These are phyloP conservation scores for Germaria angustata DNA, from an alignment of 2,888 invertebrate genomes.

Conservation along the genomic window DNA sequence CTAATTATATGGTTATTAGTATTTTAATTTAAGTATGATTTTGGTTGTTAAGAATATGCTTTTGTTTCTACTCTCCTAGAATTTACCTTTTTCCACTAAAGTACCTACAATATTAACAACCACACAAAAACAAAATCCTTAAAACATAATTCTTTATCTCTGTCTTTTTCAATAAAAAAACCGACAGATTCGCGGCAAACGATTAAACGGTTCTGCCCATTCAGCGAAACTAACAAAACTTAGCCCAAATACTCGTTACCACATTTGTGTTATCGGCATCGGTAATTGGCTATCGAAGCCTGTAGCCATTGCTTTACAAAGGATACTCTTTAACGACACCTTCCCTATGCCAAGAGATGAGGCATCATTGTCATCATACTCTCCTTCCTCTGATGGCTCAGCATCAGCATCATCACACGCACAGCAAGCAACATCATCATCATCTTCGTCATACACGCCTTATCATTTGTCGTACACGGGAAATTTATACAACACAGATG, in stretches of 20 bases:
- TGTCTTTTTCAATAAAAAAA: not conserved
- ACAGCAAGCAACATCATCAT: constrained; percentile 35
- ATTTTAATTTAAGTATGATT: too few species aligned
- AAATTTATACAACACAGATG: constrained; percentile 58
- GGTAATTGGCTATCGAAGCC: constrained; percentile 85
- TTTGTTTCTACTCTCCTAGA: too few species aligned
- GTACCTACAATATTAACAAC: too few species aligned
- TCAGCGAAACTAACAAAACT: constrained; percentile 88
- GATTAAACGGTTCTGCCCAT: constrained; percentile 86
- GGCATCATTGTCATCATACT: constrained; percentile 62
- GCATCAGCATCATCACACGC: not conserved
- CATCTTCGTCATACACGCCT: constrained; percentile 49
- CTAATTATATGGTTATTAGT: too few species aligned
- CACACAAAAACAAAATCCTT: too few species aligned
- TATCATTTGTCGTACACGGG: constrained; percentile 62
- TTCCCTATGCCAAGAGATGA: constrained; percentile 70
- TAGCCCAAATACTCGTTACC: constrained; percentile 89
- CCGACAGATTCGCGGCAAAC: constrained; percentile 87
- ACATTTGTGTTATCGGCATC: constrained; percentile 92
- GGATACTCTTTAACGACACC: constrained; percentile 77
- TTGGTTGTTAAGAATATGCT: too few species aligned
- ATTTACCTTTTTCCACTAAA: too few species aligned
- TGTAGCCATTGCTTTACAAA: constrained; percentile 76
- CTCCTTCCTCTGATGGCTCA: constrained; percentile 32
- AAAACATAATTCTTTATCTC: constrained; percentile 4